Evolutionary conservation across 2,888 invertebrate species (phyloP).

Genomic region (Gibbula magus): DNA sequence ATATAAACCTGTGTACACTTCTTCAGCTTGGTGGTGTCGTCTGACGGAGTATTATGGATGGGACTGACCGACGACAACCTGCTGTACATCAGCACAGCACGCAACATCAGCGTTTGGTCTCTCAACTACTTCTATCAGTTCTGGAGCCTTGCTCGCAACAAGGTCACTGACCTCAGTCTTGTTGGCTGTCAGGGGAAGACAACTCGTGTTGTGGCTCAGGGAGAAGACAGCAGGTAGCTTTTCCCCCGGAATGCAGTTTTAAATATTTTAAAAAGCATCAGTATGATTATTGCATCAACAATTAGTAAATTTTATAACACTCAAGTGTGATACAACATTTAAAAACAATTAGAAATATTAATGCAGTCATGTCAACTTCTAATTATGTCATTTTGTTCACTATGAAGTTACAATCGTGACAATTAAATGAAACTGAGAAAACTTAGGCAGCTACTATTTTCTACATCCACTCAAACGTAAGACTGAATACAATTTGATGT

Average conservation of each 20-base stretch:
- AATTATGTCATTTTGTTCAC: no score
- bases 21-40: slow-evolving; percentile 59
- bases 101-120: slow-evolving; percentile 70
- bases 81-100: slow-evolving; percentile 68
- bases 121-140: slow-evolving; percentile 69
- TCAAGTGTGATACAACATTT: no score
- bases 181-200: slow-evolving; percentile 62
- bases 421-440: no score
- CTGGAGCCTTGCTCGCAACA: slow-evolving; percentile 69
- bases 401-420: no score
- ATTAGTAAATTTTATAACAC: no score
- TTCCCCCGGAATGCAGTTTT: not conserved
- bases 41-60: slow-evolving; percentile 72
- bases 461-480: not conserved
- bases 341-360: no score
- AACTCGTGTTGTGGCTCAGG: slow-evolving; percentile 67
- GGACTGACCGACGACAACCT: slow-evolving; percentile 71
- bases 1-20: not conserved
- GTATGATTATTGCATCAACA: no score
- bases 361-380: no score
- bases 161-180: slow-evolving; percentile 54
- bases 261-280: not conserved
- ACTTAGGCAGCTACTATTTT: no score
- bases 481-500: not conserved
- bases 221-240: slow-evolving; percentile 71